Conservation (phyloP, 2,113 vertebrate species). For the Fregetta grallaria region DNA sequence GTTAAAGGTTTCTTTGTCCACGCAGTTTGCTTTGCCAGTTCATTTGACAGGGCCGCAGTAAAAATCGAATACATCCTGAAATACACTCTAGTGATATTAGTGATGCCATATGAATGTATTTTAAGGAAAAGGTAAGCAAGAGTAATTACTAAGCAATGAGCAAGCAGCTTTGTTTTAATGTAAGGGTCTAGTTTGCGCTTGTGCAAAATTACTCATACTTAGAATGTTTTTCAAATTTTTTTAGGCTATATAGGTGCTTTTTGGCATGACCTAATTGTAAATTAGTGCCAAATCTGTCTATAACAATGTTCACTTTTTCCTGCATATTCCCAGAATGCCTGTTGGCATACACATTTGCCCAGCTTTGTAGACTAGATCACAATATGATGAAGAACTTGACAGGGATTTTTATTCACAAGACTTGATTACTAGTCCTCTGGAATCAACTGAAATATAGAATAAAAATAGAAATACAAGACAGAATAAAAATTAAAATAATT, state of each 20-base stretch:
- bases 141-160: not conserved
- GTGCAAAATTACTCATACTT: not conserved
- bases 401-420: not conserved
- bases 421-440: not conserved
- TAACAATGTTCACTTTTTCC: not conserved
- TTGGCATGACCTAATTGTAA: not conserved
- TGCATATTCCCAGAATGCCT: not conserved
- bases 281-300: not conserved
- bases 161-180: not conserved
- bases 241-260: not conserved
- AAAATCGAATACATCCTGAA: not conserved
- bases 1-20: not conserved
- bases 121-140: not conserved
- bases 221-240: not conserved
- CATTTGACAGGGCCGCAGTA: not conserved
- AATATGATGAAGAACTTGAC: not conserved
- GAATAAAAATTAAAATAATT: not conserved
- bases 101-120: not conserved
- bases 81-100: not conserved
- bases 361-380: not conserved
- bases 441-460: not conserved
- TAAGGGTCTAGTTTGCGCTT: not conserved
- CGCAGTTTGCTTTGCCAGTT: not conserved
- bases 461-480: not conserved
- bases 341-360: not conserved